Percentiles rank a stretch among this genome's conserved stretches.
phyloP scores from a whole-genome alignment of 2,888 invertebrate species.

The Plemyria rubiginata region DNA sequence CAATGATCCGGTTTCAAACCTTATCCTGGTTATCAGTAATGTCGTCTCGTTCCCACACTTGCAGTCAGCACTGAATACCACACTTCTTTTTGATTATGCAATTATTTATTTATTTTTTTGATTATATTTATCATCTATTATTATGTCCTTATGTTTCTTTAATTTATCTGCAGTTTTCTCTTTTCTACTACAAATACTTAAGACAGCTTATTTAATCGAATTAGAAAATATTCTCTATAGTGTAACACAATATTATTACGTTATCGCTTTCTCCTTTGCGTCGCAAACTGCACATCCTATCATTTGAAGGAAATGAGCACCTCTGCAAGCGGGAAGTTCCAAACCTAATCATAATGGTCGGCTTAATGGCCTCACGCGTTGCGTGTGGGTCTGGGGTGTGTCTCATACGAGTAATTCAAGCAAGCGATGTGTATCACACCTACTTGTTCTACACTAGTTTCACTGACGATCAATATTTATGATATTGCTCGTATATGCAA shows the following conservation, averaged over 20 bases:
- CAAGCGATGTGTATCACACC: constrained; percentile 8
- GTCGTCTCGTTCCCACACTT: constrained; percentile 31
- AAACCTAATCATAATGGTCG: constrained; percentile 38
- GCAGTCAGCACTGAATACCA: constrained; percentile 3
- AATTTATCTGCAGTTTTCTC: not conserved
- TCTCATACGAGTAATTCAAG: constrained; percentile 21
- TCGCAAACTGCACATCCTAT: constrained; percentile 26
- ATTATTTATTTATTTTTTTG: too few species aligned
- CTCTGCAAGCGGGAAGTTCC: constrained; percentile 38
- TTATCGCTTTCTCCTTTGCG: constrained; percentile 26
- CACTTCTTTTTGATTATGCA: not conserved
- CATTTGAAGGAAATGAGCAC: constrained; percentile 35
- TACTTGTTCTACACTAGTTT: constrained; percentile 12
- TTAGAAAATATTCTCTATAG: constrained; percentile 6
- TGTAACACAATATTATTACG: constrained; percentile 23
- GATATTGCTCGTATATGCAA: not conserved
- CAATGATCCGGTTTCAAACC: constrained; percentile 47
- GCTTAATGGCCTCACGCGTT: constrained; percentile 31
- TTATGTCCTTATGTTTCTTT: not conserved
- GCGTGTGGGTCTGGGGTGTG: constrained; percentile 28
- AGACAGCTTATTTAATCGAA: not conserved
- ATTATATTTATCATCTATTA: not conserved
- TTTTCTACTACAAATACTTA: not conserved
- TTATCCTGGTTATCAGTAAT: constrained; percentile 35
- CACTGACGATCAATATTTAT: constrained; percentile 21